Conservation (phyloP, 2,888 invertebrate genomes). For the Tipula helvola region DNA sequence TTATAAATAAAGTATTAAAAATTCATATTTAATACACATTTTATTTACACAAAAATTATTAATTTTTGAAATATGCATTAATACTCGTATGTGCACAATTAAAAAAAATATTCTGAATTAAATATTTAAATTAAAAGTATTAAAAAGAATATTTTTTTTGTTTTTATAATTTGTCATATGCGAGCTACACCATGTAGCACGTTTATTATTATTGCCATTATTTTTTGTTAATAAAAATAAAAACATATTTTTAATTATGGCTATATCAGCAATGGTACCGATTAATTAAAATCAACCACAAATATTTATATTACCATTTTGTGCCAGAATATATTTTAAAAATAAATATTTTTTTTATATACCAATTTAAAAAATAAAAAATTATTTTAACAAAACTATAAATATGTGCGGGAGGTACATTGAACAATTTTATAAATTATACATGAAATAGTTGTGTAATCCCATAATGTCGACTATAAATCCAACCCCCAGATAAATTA, state of each 20-base stretch:
- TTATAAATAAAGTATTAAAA: background rate
- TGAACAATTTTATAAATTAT: too few relatives aligned
- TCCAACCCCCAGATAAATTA: too few relatives aligned
- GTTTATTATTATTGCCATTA: background rate
- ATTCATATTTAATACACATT: background rate
- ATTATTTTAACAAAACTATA: too few relatives aligned
- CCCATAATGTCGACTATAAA: too few relatives aligned
- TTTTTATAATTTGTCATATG: background rate
- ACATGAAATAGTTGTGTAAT: too few relatives aligned
- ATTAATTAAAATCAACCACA: background rate
- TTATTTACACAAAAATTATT: background rate
- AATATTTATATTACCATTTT: background rate
- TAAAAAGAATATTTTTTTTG: background rate
- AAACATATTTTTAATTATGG: background rate
- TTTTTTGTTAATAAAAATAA: background rate
- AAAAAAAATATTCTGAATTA: background rate
- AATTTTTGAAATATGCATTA: background rate
- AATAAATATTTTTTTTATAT: background rate
- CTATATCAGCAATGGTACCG: background rate
- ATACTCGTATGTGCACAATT: background rate
- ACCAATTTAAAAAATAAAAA: background rate
- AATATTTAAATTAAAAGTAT: background rate
- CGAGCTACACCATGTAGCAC: background rate
- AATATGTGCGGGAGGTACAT: too few relatives aligned
- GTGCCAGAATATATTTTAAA: background rate